Base-by-base conservation (phyloP, 2,888 invertebrate genomes). In the Philaethria dido region DNA sequence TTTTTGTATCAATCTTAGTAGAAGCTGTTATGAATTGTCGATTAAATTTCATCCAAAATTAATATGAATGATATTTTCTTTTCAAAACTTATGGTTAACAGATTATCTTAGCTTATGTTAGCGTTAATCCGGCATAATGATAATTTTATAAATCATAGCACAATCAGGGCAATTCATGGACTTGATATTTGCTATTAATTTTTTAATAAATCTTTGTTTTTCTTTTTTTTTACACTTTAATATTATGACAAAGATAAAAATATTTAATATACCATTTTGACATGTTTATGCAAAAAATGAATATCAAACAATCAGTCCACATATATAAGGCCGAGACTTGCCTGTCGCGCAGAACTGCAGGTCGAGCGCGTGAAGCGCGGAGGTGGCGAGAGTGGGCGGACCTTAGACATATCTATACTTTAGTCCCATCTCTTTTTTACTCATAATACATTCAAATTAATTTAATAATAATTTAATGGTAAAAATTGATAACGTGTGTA, bases 311-410 rank as follows among this genome's bases (percentile, higher is more conserved):
- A 33, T 33, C 60, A 60, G 29, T 45, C 60, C 29, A 25, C 11
- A 33, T 29, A 16, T 6, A 45, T 44, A 45, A 45, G 52, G 25
- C 52, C 60, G 70, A 68, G 71, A 91, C 90, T 88, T 91, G 89
- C 91, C 88, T 90, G 88, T 88, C 78, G 91, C 88, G 88, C 88
- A 88, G 87, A 88, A 91, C 84, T 89, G 90, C 70, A 89, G 86
- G 84, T 88, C 91, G 80, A 88, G 85, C 71, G 92, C 90, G 84
- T 92, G 89, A 72, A 92, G 89, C 73, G 93, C 92, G 80, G 92
- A 88, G 80, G 92, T 90, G 76, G 89, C 91, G 77, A 90, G 89
- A 77, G 90, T 91, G 78, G 92, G 89, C 70, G 89, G 88, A 88
- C 89, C 89, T 88, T 88, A 33, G 60, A 60, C 45, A 60, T 45